Percentiles rank a stretch among this genome's conserved stretches.
These are phyloP conservation scores for Aythya baeri DNA, from an alignment of 2,113 vertebrate species.

Conservation along the genomic window DNA sequence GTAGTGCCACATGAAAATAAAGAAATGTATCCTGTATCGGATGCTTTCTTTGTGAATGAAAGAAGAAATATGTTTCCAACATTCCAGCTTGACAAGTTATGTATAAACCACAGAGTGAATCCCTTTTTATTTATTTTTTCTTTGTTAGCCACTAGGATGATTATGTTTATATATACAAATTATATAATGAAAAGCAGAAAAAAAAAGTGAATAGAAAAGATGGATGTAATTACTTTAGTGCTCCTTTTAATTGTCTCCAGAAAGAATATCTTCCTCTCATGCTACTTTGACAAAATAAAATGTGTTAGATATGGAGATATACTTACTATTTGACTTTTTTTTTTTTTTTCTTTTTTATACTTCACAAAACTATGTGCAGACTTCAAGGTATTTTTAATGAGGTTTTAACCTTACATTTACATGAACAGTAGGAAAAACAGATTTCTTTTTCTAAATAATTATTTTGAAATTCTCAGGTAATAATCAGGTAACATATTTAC, in stretches of 20 bases:
- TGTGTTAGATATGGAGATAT: conserved; percentile 23
- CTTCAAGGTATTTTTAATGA: not conserved
- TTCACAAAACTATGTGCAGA: not conserved
- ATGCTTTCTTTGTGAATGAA: conserved; percentile 62
- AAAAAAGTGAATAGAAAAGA: conserved; percentile 13
- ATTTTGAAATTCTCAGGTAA: not conserved
- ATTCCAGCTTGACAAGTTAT: conserved; percentile 43
- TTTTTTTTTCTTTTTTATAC: not conserved
- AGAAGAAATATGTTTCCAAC: conserved; percentile 47
- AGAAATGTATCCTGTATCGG: conserved; percentile 29
- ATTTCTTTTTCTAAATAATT: not conserved
- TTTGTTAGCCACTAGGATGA: conserved; percentile 9
- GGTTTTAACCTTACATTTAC: not conserved
- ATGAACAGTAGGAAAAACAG: not conserved
- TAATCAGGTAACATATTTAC: not conserved
- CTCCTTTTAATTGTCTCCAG: conserved; percentile 36
- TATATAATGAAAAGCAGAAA: conserved; percentile 56
- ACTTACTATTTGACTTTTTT: conserved; percentile 8
- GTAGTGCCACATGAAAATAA: conserved; percentile 34
- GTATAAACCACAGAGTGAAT: conserved; percentile 45
- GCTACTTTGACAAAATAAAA: conserved; percentile 52
- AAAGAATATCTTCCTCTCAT: conserved; percentile 12
- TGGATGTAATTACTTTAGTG: conserved; percentile 23
- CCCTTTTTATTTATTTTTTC: conserved; percentile 66
- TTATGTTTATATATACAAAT: conserved; percentile 57